phyloP scores from a whole-genome alignment of 2,888 invertebrate genomes.

The Leucoptera coffeella region DNA sequence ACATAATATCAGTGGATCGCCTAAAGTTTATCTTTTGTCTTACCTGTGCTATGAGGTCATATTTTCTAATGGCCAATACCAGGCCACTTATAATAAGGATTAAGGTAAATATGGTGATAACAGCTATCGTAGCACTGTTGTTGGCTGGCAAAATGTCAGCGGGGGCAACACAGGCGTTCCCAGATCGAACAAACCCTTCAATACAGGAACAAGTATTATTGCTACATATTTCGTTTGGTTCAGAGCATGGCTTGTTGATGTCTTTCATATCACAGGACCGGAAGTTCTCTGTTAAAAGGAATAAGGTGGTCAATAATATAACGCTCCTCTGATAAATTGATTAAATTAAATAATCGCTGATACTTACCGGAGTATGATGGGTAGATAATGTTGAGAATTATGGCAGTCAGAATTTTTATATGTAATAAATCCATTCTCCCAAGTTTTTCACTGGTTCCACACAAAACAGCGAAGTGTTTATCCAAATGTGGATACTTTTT shows the following conservation, averaged over 20 bases:
- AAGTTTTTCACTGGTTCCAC: no score
- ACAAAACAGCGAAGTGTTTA: no score
- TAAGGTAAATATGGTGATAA: constrained; percentile 29
- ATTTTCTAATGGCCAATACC: constrained; percentile 33
- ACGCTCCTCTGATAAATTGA: constrained; percentile 32
- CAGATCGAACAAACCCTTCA: no score
- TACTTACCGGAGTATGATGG: no score
- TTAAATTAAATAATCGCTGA: constrained; percentile 53
- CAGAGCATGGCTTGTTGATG: constrained; percentile 19
- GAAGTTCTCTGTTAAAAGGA: constrained; percentile 48
- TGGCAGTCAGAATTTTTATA: no score
- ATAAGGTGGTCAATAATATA: constrained; percentile 25
- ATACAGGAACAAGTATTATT: constrained; percentile 11
- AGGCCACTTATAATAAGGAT: constrained; percentile 29
- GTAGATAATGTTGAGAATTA: no score
- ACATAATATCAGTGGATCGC: constrained; percentile 36
- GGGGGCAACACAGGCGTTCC: constrained; percentile 17
- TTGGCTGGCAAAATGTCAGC: constrained; percentile 8
- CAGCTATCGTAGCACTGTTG: constrained; percentile 20
- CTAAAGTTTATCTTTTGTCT: constrained; percentile 28
- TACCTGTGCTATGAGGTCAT: constrained; percentile 33
- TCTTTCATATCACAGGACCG: constrained; percentile 31
- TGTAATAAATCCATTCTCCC: no score
- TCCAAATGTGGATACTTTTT: no score
- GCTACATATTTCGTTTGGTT: constrained; percentile 22